A percentile compares a stretch with the other conserved stretches of the same genome.
Evolutionary conservation across 2,797 vertebrate genomes (phyloP).

Genomic region (Gambusia yucatana): DNA sequence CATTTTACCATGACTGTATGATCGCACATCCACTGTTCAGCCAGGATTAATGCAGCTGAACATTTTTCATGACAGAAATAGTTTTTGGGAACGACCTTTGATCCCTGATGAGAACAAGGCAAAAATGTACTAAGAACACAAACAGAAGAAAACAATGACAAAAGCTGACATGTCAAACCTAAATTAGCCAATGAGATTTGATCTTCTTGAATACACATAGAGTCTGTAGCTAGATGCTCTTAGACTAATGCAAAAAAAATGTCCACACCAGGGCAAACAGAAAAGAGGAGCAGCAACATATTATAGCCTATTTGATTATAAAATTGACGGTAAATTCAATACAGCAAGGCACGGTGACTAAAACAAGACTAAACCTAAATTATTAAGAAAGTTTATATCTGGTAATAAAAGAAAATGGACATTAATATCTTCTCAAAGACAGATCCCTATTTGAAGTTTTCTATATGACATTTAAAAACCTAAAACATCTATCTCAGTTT

Average conservation of each 20-base stretch:
- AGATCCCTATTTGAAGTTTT: not conserved
- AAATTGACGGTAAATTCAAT: not conserved
- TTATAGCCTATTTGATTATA: not conserved
- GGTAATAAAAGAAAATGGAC: not conserved
- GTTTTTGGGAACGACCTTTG: not conserved
- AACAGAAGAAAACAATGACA: not conserved
- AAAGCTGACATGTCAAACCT: not conserved
- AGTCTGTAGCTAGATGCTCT: not conserved
- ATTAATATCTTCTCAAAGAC: not conserved
- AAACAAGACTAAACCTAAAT: not conserved
- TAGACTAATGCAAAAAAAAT: not conserved
- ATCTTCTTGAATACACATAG: not conserved
- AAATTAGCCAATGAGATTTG: not conserved
- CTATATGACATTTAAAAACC: not conserved
- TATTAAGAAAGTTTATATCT: not conserved
- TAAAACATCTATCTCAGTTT: not conserved
- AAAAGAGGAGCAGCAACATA: not conserved
- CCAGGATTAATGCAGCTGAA: not conserved
- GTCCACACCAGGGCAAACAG: not conserved
- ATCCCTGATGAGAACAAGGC: not conserved
- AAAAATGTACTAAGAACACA: not conserved
- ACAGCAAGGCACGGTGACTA: not conserved
- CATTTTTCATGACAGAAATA: too few relatives aligned
- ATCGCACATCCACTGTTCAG: not conserved
- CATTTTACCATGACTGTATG: not conserved